Evolutionary conservation across 2,888 invertebrate species (phyloP).

Genomic region (Conops quadrifasciatus): DNA sequence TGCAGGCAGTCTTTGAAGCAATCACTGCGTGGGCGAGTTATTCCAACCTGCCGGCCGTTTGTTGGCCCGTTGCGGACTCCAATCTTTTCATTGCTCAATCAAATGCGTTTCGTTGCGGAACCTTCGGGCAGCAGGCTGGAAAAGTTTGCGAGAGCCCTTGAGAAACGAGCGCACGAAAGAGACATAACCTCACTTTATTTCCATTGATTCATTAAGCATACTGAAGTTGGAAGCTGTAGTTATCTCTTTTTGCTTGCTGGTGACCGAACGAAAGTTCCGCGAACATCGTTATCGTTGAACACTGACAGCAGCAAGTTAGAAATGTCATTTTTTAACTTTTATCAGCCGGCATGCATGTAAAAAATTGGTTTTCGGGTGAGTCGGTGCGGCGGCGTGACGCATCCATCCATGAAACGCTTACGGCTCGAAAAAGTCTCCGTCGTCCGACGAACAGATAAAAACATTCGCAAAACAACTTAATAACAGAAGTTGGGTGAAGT

Average conservation of each 20-base stretch:
- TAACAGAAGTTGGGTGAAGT: too few species aligned
- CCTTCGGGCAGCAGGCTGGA: neutral
- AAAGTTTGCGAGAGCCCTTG: neutral
- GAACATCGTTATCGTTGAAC: neutral
- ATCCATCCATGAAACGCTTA: neutral
- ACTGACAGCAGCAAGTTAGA: neutral
- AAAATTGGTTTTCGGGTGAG: neutral
- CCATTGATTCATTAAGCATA: too few species aligned
- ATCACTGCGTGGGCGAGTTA: neutral
- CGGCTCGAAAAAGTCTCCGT: neutral
- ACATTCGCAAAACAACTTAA: too few species aligned
- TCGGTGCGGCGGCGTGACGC: neutral
- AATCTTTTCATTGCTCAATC: constrained; percentile 25
- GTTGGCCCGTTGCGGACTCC: neutral
- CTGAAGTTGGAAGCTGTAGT: too few species aligned
- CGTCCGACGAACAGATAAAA: neutral
- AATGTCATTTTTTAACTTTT: too few species aligned
- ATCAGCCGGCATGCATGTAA: neutral
- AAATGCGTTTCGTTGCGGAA: constrained; percentile 9
- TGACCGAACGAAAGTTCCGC: too few species aligned
- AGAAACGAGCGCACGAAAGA: too few species aligned
- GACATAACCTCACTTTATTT: too few species aligned
- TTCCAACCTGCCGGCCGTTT: neutral
- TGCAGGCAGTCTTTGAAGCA: too few species aligned
- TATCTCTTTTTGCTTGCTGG: too few species aligned